Conservation (phyloP, 2,888 invertebrate species). For the Sminthurinus aureus region DNA sequence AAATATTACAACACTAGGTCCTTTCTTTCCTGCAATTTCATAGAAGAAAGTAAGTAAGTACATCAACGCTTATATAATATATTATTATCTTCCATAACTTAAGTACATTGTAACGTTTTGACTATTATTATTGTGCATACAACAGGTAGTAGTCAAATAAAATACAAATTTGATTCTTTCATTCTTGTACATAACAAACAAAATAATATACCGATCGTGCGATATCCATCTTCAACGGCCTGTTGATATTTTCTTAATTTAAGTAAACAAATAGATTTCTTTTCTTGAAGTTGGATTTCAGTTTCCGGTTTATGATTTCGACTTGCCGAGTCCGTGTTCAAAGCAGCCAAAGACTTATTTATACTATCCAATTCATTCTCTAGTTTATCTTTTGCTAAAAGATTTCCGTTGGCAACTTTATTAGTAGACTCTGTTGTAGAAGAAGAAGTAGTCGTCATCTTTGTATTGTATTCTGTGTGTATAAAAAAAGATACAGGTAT, state of each 20-base stretch:
- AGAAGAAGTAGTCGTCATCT: conserved; percentile 1
- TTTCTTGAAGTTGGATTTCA: conserved; percentile 28
- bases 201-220: no score
- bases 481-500: no score
- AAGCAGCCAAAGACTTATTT: conserved; percentile 1
- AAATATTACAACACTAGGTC: conserved; percentile 50
- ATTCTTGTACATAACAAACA: no score
- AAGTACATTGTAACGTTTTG: no score
- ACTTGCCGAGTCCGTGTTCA: conserved; percentile 8
- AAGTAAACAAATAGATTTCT: conserved; percentile 44
- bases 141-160: neutral
- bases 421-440: conserved; percentile 12
- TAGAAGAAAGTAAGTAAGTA: no score
- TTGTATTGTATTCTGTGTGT: neutral
- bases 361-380: conserved; percentile 35
- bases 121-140: no score
- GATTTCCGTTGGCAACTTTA: conserved; percentile 36
- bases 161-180: no score
- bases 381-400: conserved; percentile 11
- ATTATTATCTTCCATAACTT: no score
- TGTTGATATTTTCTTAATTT: conserved; percentile 52
- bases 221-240: conserved; percentile 52
- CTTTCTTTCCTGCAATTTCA: conserved; percentile 50
- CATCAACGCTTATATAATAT: no score
- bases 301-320: conserved; percentile 8